A percentile compares a stretch with the other conserved stretches of the same genome.
Evolutionary conservation across 2,888 invertebrate species (phyloP).

Genomic region (Dynastes hyllus): DNA sequence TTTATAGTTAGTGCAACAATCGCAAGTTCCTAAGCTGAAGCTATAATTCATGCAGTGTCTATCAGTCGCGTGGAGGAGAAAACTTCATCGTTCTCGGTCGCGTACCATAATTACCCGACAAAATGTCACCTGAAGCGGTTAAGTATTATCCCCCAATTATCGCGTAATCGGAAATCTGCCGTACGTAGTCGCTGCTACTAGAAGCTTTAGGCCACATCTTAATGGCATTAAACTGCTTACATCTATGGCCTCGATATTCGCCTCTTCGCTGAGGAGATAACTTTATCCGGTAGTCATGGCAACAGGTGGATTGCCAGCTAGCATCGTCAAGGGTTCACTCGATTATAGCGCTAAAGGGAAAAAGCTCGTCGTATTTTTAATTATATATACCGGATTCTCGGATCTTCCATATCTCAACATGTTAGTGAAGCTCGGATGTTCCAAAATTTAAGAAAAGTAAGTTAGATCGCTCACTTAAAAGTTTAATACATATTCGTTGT

Average conservation of each 20-base stretch:
- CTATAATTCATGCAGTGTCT: neutral
- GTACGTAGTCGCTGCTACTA: constrained; percentile 44
- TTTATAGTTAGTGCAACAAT: too few relatives aligned
- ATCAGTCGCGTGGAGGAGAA: neutral
- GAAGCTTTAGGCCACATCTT: constrained; percentile 47
- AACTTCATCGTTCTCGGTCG: neutral
- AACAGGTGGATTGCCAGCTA: constrained; percentile 50
- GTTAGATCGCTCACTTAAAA: too few relatives aligned
- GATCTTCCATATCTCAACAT: neutral
- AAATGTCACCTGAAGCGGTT: constrained; percentile 5
- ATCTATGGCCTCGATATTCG: constrained; percentile 44
- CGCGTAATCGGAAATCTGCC: constrained; percentile 50
- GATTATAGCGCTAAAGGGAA: neutral
- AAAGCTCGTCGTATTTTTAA: constrained; percentile 34
- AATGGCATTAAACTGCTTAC: constrained; percentile 52
- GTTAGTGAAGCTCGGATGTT: neutral
- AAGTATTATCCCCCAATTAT: constrained; percentile 43
- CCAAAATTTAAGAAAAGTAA: neutral
- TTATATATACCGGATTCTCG: constrained; percentile 11
- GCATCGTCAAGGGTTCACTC: constrained; percentile 15
- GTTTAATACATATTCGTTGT: too few relatives aligned
- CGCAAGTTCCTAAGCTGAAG: too few relatives aligned
- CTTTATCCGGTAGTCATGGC: constrained; percentile 53
- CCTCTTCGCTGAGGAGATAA: constrained; percentile 39
- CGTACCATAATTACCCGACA: neutral